phyloP scores from a whole-genome alignment of 2,888 invertebrate species.

The Agrotis segetum region DNA sequence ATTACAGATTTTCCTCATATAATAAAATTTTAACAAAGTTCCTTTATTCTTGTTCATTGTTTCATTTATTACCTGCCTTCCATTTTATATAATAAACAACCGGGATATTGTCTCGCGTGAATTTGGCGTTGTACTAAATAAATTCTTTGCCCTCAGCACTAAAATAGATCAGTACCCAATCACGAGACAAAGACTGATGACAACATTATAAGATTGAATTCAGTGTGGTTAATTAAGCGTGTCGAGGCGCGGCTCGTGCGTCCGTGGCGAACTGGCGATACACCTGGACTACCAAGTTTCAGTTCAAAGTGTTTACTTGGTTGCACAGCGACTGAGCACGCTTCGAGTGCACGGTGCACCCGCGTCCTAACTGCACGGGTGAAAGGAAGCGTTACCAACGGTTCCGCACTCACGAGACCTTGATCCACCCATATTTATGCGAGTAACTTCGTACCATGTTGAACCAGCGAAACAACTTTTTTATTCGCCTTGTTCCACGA shows the following conservation, averaged over 20 bases:
- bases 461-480: conserved; percentile 47
- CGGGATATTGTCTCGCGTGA: background rate
- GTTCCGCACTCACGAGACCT: conserved; percentile 76
- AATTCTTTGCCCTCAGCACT: conserved; percentile 25
- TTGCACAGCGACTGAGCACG: conserved; percentile 71
- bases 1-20: conserved; percentile 19
- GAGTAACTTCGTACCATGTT: conserved; percentile 45
- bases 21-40: background rate
- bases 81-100: background rate
- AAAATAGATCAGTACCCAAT: conserved; percentile 52
- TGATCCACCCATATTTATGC: conserved; percentile 73
- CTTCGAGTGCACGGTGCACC: conserved; percentile 78
- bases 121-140: conserved; percentile 35
- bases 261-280: conserved; percentile 44
- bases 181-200: conserved; percentile 49
- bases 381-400: conserved; percentile 81
- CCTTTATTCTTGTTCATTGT: background rate
- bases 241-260: conserved; percentile 57
- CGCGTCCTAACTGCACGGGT: conserved; percentile 74
- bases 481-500: conserved; percentile 33
- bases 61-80: conserved; percentile 5
- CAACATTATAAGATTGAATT: conserved; percentile 58
- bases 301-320: conserved; percentile 49
- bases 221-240: conserved; percentile 66
- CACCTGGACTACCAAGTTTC: conserved; percentile 47